Percentiles rank a stretch among this genome's conserved stretches.
Evolutionary conservation across 2,888 invertebrate species (phyloP).

Genomic region (Hoplodrina ambigua): DNA sequence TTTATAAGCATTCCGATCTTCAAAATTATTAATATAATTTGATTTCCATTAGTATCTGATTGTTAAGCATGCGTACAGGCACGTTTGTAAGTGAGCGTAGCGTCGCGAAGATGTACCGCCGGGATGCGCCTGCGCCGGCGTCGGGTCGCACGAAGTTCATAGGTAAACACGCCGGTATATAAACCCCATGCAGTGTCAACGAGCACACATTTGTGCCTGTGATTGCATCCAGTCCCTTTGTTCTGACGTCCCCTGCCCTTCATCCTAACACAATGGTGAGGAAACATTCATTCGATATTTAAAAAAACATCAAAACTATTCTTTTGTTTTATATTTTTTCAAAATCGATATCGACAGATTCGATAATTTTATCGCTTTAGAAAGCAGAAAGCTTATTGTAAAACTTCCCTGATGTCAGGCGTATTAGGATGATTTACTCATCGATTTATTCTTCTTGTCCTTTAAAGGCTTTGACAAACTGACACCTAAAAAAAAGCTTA

Average conservation of each 20-base stretch:
- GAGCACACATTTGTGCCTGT: slow-evolving; percentile 82
- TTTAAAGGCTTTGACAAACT: not conserved
- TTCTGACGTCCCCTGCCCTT: slow-evolving; percentile 62
- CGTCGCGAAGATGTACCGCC: slow-evolving; percentile 72
- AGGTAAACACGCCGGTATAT: slow-evolving; percentile 88
- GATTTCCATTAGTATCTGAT: slow-evolving; percentile 70
- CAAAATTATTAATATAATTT: slow-evolving; percentile 67
- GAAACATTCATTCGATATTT: slow-evolving; percentile 37
- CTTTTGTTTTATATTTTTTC: not conserved
- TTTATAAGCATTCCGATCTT: slow-evolving; percentile 63
- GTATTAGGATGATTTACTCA: not conserved
- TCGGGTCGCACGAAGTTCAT: slow-evolving; percentile 88
- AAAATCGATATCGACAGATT: not conserved
- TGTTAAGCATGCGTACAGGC: slow-evolving; percentile 63
- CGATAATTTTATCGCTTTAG: not conserved
- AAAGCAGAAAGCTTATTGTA: not conserved
- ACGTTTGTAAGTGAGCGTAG: slow-evolving; percentile 62
- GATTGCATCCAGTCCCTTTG: slow-evolving; percentile 79
- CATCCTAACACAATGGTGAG: slow-evolving; percentile 74
- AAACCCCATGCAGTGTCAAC: slow-evolving; percentile 87
- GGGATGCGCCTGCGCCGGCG: slow-evolving; percentile 77
- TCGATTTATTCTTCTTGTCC: not conserved
- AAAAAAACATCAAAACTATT: not conserved
- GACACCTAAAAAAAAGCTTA: no score
- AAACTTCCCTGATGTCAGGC: not conserved